phyloP scores from a whole-genome alignment of 2,888 invertebrate genomes.

The Dimorphilus gyrociliatus region DNA sequence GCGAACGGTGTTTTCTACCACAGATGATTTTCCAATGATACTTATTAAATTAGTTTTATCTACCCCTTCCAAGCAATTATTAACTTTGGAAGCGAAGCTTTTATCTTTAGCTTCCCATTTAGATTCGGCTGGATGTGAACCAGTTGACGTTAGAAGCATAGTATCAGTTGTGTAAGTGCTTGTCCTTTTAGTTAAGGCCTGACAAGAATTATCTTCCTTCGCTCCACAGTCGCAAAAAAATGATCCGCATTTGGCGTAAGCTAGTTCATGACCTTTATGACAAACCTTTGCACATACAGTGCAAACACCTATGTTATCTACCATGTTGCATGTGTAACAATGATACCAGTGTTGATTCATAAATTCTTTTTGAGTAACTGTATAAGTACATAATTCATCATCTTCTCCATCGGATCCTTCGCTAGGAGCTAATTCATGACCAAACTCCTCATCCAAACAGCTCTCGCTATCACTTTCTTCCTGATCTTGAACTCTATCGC shows the following conservation, averaged over 20 bases:
- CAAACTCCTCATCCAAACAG: slow-evolving; percentile 32
- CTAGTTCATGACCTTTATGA: slow-evolving; percentile 81
- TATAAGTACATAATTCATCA: slow-evolving; percentile 80
- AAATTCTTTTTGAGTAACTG: slow-evolving; percentile 87
- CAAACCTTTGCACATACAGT: slow-evolving; percentile 92
- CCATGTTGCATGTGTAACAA: slow-evolving; percentile 96
- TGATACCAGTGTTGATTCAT: slow-evolving; percentile 78
- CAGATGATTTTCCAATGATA: too few relatives aligned
- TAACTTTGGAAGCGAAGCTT: too few relatives aligned
- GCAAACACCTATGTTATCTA: slow-evolving; percentile 93
- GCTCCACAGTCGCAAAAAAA: slow-evolving; percentile 99
- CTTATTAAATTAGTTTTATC: too few relatives aligned
- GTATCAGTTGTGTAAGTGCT: too few relatives aligned
- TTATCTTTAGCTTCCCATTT: too few relatives aligned
- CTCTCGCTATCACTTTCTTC: too few relatives aligned
- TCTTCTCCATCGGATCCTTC: slow-evolving; percentile 3
- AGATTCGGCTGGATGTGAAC: too few relatives aligned
- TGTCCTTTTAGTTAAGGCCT: too few relatives aligned
- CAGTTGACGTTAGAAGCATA: too few relatives aligned
- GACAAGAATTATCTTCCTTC: slow-evolving; percentile 48
- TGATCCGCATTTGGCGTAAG: slow-evolving; percentile 92
- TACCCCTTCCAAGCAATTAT: too few relatives aligned
- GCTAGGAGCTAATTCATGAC: slow-evolving; percentile 1
- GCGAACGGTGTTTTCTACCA: too few relatives aligned
- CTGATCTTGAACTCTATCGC: too few relatives aligned